A percentile compares a stretch with the other conserved stretches of the same genome.
These are phyloP conservation scores for Drosophila vallismaia DNA, from an alignment of 2,888 invertebrate genomes.

Conservation along the genomic window DNA sequence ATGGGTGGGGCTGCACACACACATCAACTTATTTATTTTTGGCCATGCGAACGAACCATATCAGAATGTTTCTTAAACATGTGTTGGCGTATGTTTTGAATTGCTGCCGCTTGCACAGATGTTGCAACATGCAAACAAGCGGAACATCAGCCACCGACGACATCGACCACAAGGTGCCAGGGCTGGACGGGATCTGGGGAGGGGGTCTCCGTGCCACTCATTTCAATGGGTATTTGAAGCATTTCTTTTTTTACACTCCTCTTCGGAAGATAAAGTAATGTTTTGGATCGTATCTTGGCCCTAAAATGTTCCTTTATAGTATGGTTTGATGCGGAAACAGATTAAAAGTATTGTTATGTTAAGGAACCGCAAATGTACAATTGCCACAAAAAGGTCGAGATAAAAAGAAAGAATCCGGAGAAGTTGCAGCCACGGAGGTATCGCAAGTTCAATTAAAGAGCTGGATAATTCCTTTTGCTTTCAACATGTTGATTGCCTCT, in stretches of 20 bases:
- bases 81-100: slow-evolving; percentile 70
- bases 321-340: neutral
- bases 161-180: slow-evolving; percentile 55
- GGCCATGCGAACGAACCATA: slow-evolving; percentile 2
- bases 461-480: slow-evolving; percentile 58
- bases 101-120: slow-evolving; percentile 74
- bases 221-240: neutral
- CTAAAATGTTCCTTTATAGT: neutral
- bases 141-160: slow-evolving; percentile 56
- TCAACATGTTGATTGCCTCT: slow-evolving; percentile 58
- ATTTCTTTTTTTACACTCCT: neutral
- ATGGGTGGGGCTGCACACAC: slow-evolving; percentile 18
- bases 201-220: neutral
- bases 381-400: neutral
- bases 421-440: slow-evolving; percentile 41
- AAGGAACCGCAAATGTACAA: neutral
- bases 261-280: slow-evolving; percentile 34
- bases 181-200: slow-evolving; percentile 19
- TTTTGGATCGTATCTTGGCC: slow-evolving; percentile 7
- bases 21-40: slow-evolving; percentile 14
- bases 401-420: neutral
- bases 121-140: slow-evolving; percentile 76
- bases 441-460: slow-evolving; percentile 62
- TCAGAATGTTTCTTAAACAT: slow-evolving; percentile 44
- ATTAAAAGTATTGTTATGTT: neutral